A percentile compares a stretch with the other conserved stretches of the same genome.
Conservation (phyloP, 2,797 vertebrate genomes). For the Pseudotriccus pelzelni region DNA sequence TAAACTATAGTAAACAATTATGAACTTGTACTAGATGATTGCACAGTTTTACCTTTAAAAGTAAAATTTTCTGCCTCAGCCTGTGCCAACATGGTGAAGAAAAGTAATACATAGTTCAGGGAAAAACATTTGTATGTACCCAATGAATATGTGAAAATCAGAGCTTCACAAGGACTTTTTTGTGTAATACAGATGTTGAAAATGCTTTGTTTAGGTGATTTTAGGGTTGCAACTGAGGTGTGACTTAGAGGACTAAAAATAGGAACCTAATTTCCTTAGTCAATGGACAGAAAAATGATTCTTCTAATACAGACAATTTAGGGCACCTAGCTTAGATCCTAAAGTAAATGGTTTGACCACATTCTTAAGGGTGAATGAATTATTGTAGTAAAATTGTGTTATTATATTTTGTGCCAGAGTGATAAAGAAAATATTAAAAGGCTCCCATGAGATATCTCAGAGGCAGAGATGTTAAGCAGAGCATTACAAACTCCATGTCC, state of each 20-base stretch:
- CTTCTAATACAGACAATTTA: background rate
- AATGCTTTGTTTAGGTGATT: background rate
- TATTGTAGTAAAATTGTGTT: background rate
- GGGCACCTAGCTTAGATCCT: background rate
- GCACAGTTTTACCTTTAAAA: background rate
- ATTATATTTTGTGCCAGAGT: background rate
- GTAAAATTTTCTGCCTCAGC: background rate
- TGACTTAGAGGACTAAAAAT: background rate
- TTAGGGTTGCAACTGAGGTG: background rate
- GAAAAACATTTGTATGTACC: background rate
- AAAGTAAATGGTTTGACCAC: background rate
- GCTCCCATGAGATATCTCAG: background rate
- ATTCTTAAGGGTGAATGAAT: background rate
- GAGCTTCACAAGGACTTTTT: background rate
- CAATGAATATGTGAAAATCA: background rate
- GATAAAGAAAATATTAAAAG: constrained; percentile 20
- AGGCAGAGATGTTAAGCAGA: constrained; percentile 3
- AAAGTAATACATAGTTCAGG: background rate
- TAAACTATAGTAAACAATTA: background rate
- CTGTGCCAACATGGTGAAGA: background rate
- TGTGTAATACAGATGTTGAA: background rate
- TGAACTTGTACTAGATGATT: background rate
- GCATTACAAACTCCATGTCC: background rate
- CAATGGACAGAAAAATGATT: background rate
- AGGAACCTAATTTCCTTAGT: background rate